These are phyloP conservation scores for Pan paniscus DNA, from an alignment of 2,113 vertebrate species.

Conservation along the genomic window DNA sequence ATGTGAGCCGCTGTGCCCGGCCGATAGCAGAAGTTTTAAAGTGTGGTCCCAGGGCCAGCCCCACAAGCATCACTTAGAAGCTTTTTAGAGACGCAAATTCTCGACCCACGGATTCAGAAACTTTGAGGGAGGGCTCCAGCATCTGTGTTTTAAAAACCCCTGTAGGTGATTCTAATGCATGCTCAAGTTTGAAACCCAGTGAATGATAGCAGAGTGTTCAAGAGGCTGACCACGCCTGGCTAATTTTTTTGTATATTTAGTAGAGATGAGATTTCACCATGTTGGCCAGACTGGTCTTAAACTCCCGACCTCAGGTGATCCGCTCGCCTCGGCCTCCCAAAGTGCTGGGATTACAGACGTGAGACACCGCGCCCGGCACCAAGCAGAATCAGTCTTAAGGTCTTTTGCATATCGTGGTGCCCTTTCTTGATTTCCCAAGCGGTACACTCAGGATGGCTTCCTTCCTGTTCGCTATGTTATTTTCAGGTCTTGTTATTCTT, in stretches of 20 bases:
- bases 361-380: background rate
- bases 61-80: background rate
- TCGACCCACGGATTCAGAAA: background rate
- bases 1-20: background rate
- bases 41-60: background rate
- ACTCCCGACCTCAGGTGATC: too few relatives aligned
- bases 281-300: too few relatives aligned
- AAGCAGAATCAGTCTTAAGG: background rate
- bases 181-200: too few relatives aligned
- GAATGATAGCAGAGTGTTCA: too few relatives aligned
- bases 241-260: too few relatives aligned
- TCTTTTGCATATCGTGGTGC: background rate
- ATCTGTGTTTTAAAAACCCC: too few relatives aligned
- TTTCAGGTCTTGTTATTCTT: background rate
- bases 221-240: too few relatives aligned
- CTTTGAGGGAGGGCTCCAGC: background rate
- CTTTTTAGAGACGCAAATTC: constrained; percentile 45
- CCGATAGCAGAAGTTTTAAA: background rate
- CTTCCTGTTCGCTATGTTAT: background rate
- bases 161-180: too few relatives aligned
- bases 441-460: background rate
- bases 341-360: too few relatives aligned
- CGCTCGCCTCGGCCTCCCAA: fast-evolving
- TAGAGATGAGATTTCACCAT: too few relatives aligned
- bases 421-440: background rate